Percentiles rank a stretch among this genome's conserved stretches.
phyloP scores from a whole-genome alignment of 2,888 invertebrate genomes.

The Elysia crispata region DNA sequence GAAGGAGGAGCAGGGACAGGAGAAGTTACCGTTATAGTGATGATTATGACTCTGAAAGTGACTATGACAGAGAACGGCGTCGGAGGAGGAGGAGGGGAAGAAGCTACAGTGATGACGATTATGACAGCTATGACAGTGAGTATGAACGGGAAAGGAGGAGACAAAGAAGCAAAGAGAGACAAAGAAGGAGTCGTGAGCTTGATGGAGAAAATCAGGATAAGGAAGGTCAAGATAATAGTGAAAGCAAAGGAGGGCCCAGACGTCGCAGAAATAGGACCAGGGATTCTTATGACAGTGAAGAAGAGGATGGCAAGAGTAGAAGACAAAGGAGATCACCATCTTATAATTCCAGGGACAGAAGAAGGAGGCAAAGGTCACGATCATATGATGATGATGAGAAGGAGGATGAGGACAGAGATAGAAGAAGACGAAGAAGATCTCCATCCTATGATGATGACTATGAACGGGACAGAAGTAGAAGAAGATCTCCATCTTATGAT shows the following conservation, averaged over 20 bases:
- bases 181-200: conserved; percentile 9
- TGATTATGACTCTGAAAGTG: conserved; percentile 26
- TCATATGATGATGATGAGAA: background rate
- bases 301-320: background rate
- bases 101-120: conserved; percentile 29
- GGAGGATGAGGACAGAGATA: conserved; percentile 1
- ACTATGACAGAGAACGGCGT: conserved; percentile 17
- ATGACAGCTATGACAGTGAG: conserved; percentile 41
- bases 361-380: background rate
- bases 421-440: background rate
- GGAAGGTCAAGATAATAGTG: too few relatives aligned
- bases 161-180: conserved; percentile 21
- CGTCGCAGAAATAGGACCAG: conserved; percentile 5
- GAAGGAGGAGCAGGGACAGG: conserved; percentile 22
- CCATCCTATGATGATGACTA: conserved; percentile 13
- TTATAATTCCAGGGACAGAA: background rate
- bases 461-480: background rate
- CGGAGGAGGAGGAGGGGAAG: conserved; percentile 33
- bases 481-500: background rate
- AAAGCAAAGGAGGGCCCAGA: background rate
- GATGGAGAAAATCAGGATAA: background rate
- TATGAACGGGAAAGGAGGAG: conserved; percentile 31
- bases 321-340: background rate
- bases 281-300: background rate
- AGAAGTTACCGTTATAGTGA: conserved; percentile 30